Base-by-base conservation (phyloP, 2,113 vertebrate genomes). In the Lophotis ruficrista region DNA sequence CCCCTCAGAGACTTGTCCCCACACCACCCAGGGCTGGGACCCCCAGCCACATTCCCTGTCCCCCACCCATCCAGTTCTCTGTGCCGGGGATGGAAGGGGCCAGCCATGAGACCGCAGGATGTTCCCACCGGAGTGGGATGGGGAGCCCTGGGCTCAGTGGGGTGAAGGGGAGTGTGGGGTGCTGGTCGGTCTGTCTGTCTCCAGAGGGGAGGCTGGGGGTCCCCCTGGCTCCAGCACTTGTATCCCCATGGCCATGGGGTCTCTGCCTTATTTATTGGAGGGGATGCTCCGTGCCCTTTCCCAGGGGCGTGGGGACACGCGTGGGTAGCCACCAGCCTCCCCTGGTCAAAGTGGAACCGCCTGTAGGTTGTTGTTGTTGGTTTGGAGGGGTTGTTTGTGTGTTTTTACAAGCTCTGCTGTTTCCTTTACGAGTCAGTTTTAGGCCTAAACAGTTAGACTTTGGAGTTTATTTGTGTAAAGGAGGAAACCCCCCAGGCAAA, bases 21-120 rank as follows among this genome's bases (percentile, higher is more conserved):
- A 0, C 10, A 30, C 54, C 43, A 23, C 58, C 7, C 0, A 41
- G 60, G 24, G 6, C 48, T 51, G 24, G 25, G 35, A 57, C 22
- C 25, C 18, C 11, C 9, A 0, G 38, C 2, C 47, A 0, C 2
- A 0, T 25, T 12, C 48, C 64, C 41, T 43, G 41, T 43, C 41
- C 41, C 41, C 6, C 41, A 43, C 41, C 41, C 6, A 43, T 43
- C 41, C 6, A 1, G 22, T 5, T 21, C 41, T n/a, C 2, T 0
- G 43, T 8, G 54, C 47, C 27, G 6, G 48, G 37, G 48, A n/a
- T 5, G 83, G 73, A 7, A 1, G 24, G 71, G 17, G 31, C 22
- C 8, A 0, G 23, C 73, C 19, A 0, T 0, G 5, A 64, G 27
- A 16, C 65, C 9, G 10, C 1, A 6, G 47, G 35, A 10, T 25